Percentiles rank a stretch among this genome's conserved stretches.
Evolutionary conservation across 2,113 vertebrate genomes (phyloP).

Genomic region (Pituophis catenifer): DNA sequence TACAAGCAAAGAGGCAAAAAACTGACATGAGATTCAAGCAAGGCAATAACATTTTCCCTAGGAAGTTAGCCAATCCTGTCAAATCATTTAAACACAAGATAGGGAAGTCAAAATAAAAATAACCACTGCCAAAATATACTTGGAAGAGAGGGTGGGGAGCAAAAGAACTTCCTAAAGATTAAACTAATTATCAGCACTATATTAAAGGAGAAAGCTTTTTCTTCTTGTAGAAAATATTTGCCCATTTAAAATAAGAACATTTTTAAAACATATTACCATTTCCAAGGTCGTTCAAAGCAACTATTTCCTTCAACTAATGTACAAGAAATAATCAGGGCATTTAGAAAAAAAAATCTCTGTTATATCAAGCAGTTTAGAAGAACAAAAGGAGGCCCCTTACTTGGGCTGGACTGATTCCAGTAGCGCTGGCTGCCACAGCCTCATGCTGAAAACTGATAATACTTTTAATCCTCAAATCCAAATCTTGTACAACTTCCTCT

Average conservation of each 20-base stretch:
- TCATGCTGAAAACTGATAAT: constrained; percentile 73
- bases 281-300: not conserved
- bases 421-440: constrained; percentile 49
- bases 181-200: not conserved
- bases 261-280: constrained; percentile 3
- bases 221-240: constrained; percentile 12
- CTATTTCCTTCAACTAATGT: constrained; percentile 18
- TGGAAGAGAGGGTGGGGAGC: not conserved
- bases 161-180: not conserved
- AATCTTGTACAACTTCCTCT: constrained; percentile 76
- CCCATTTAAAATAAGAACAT: constrained; percentile 7
- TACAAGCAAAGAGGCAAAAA: not conserved
- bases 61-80: not conserved
- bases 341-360: constrained; percentile 34
- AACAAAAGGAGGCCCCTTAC: constrained; percentile 74
- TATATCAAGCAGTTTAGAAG: constrained; percentile 40
- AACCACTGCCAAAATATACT: not conserved
- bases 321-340: constrained; percentile 19
- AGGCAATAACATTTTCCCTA: not conserved
- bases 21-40: not conserved
- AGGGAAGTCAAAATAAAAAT: not conserved
- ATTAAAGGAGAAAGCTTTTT: not conserved
- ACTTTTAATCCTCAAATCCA: constrained; percentile 83
- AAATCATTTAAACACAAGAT: not conserved
- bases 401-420: constrained; percentile 88